phyloP scores from a whole-genome alignment of 92 coral and sea anemone species.

The Epizoanthus stellaris region DNA sequence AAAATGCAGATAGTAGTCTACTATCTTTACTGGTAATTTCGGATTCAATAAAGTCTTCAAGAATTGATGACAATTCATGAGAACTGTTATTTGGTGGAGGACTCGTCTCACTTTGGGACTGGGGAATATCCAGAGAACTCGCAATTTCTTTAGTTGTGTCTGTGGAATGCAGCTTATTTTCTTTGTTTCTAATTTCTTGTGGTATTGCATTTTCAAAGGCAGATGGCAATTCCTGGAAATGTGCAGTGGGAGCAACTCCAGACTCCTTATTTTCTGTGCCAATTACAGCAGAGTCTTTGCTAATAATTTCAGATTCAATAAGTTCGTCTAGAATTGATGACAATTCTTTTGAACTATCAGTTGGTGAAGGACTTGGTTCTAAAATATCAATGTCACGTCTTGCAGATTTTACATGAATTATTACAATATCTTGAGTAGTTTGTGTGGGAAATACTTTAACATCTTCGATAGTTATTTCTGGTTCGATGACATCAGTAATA shows the following conservation, averaged over 20 bases:
- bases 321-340: conserved; percentile 26
- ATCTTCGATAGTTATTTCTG: not conserved
- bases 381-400: not conserved
- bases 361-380: conserved; percentile 9
- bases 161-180: not conserved
- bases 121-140: not conserved
- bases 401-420: not conserved
- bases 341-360: not conserved
- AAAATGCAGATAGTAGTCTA: conserved; percentile 10
- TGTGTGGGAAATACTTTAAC: not conserved
- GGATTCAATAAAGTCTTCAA: conserved; percentile 32
- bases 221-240: not conserved
- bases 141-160: not conserved
- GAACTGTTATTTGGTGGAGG: not conserved
- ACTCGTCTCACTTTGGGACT: not conserved
- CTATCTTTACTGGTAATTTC: conserved; percentile 17
- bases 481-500: not conserved
- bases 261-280: not conserved
- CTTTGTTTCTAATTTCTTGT: not conserved
- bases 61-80: conserved; percentile 27
- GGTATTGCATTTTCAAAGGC: not conserved
- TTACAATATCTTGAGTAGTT: not conserved
- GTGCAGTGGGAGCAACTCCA: not conserved
- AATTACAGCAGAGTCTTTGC: not conserved
- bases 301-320: not conserved